phyloP scores from a whole-genome alignment of 2,113 vertebrate genomes.

The Xiphias gladius region DNA sequence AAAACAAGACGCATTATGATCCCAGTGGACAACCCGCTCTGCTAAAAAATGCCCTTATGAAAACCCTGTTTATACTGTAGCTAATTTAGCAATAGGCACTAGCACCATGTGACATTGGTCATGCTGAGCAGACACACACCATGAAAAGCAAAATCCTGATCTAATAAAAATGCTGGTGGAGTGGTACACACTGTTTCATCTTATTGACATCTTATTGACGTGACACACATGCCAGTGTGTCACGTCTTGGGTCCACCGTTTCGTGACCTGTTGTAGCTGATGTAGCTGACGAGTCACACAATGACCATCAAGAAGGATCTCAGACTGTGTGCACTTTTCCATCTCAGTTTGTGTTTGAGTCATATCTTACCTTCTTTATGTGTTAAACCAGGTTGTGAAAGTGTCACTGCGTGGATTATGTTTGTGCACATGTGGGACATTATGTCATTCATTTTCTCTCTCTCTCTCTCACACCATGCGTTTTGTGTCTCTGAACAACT shows the following conservation, averaged over 20 bases:
- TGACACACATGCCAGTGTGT: too few species aligned
- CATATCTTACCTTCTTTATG: background rate
- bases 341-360: background rate
- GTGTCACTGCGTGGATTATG: background rate
- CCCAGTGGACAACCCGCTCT: background rate
- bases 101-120: background rate
- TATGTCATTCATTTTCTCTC: constrained; percentile 13
- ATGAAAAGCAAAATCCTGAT: background rate
- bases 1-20: constrained; percentile 15
- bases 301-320: too few species aligned
- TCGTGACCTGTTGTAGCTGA: too few species aligned
- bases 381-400: constrained; percentile 23
- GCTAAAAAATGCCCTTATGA: too few species aligned
- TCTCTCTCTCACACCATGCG: background rate
- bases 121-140: background rate
- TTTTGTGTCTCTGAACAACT: constrained; percentile 20
- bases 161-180: too few species aligned
- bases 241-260: too few species aligned
- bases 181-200: background rate
- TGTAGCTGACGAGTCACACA: too few species aligned
- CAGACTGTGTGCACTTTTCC: background rate
- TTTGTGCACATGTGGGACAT: constrained; percentile 26
- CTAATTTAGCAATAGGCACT: background rate
- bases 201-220: background rate
- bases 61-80: background rate